These are phyloP conservation scores for Psilanteris sp. DNA, from an alignment of 1,140 invertebrate genomes.

Conservation along the genomic window DNA sequence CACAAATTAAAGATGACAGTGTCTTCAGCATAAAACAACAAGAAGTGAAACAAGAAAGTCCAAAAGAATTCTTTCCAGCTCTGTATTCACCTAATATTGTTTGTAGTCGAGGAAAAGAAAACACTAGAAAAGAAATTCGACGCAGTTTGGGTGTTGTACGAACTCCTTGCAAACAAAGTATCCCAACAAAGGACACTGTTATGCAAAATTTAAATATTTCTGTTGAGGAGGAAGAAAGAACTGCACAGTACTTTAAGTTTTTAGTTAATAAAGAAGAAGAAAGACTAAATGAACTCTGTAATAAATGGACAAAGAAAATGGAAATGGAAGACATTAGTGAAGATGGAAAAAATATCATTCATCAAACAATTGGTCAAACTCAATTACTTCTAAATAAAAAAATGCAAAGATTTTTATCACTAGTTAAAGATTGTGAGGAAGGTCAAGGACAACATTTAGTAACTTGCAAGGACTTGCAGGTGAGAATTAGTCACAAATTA, in stretches of 20 bases:
- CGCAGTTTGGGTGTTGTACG: constrained; percentile 68
- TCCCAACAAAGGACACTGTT: constrained; percentile 73
- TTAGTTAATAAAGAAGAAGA: constrained; percentile 79
- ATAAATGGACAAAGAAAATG: constrained; percentile 76
- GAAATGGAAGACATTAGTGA: constrained; percentile 68
- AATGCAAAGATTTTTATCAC: constrained; percentile 83
- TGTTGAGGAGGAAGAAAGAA: constrained; percentile 75
- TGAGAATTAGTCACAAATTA: neutral
- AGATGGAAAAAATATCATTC: constrained; percentile 82
- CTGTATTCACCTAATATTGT: constrained; percentile 71
- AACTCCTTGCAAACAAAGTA: constrained; percentile 42
- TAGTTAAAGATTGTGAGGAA: constrained; percentile 84
- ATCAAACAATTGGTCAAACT: constrained; percentile 85
- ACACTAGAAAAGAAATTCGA: constrained; percentile 72
- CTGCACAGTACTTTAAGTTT: constrained; percentile 80
- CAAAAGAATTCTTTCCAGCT: constrained; percentile 9
- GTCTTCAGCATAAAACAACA: too few relatives aligned
- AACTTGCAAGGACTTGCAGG: constrained; percentile 82
- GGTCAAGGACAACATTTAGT: constrained; percentile 82
- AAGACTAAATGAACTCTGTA: constrained; percentile 76
- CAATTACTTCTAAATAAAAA: constrained; percentile 84
- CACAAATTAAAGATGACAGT: neutral
- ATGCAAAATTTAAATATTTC: constrained; percentile 74
- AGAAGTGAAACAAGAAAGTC: neutral
- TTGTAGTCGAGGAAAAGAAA: constrained; percentile 77